These are phyloP conservation scores for Apus apus DNA, from an alignment of 2,113 vertebrate genomes.

Conservation along the genomic window DNA sequence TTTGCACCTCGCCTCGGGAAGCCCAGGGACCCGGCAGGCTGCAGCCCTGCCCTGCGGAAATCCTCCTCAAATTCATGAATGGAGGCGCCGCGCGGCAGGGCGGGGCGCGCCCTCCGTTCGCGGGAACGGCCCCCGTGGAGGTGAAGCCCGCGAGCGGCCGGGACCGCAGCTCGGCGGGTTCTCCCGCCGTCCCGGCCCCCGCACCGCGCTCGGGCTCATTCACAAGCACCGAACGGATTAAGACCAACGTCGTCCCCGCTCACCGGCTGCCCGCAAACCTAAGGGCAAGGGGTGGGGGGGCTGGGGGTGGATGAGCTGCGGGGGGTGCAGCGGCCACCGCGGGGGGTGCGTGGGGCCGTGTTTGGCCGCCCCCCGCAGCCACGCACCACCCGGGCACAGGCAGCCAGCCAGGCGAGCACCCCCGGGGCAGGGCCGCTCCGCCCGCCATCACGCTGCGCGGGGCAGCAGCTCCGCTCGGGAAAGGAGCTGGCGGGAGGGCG, in stretches of 20 bases:
- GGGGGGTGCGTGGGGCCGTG: background rate
- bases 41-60: background rate
- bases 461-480: background rate
- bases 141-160: background rate
- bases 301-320: background rate
- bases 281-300: background rate
- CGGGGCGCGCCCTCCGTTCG: background rate
- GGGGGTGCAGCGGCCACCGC: too few species aligned
- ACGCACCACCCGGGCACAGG: too few species aligned
- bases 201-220: background rate
- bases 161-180: background rate
- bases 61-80: constrained; percentile 23
- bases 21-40: background rate
- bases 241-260: background rate
- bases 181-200: background rate
- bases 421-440: background rate
- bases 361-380: background rate
- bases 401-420: too few species aligned
- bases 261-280: fast-evolving
- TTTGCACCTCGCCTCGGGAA: background rate
- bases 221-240: background rate
- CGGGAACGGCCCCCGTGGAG: background rate
- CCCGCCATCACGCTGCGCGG: background rate
- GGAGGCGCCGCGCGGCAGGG: constrained; percentile 1
- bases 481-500: background rate